Evolutionary conservation across 2,888 invertebrate species (phyloP).

Genomic region (Perizoma flavofasciatum): DNA sequence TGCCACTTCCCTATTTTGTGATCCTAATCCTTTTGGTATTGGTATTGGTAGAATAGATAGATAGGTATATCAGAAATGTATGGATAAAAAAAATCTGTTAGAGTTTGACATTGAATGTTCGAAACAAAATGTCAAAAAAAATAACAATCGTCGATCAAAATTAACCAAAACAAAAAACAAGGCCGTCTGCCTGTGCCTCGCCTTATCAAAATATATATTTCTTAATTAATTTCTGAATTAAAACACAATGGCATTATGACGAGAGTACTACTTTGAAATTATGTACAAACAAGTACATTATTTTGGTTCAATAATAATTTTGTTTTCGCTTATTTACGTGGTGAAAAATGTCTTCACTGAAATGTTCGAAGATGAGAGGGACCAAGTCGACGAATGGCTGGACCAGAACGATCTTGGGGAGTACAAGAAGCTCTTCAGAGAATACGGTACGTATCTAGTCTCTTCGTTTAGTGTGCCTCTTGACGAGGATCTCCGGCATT

Average conservation of each 20-base stretch:
- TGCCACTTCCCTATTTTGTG: no score
- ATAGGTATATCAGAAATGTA: no score
- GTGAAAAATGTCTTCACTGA: constrained; percentile 66
- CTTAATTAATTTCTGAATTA: constrained; percentile 33
- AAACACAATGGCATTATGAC: constrained; percentile 54
- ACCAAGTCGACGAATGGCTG: constrained; percentile 89
- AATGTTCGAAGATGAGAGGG: constrained; percentile 80
- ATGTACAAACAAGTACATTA: constrained; percentile 69
- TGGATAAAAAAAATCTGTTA: no score
- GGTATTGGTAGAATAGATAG: no score
- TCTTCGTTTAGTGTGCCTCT: not conserved
- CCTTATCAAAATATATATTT: constrained; percentile 32
- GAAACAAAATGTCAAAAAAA: no score
- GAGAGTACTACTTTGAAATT: constrained; percentile 47
- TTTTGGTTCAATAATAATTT: constrained; percentile 60
- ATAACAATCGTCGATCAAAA: no score
- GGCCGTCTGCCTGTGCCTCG: constrained; percentile 38
- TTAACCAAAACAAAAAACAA: constrained; percentile 30
- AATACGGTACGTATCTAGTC: constrained; percentile 85
- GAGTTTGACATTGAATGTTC: no score
- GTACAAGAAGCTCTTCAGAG: constrained; percentile 87
- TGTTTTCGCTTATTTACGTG: constrained; percentile 66
- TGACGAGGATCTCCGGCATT: no score
- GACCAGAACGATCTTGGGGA: constrained; percentile 88
- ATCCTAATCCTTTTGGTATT: no score